phyloP scores from a whole-genome alignment of 2,113 vertebrate genomes.

The Balaenoptera acutorostrata region DNA sequence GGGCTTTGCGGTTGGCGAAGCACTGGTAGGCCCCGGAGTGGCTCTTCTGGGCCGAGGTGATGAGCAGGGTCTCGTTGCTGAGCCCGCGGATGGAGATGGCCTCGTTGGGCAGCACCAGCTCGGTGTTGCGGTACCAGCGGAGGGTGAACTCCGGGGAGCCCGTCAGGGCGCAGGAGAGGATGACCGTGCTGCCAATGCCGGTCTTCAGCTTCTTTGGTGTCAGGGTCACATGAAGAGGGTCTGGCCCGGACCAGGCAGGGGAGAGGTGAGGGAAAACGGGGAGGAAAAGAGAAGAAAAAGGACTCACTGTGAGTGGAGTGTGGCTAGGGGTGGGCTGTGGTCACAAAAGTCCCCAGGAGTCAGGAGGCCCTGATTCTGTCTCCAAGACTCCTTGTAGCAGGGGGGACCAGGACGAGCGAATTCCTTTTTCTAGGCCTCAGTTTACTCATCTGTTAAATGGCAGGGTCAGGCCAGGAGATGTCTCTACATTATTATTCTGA shows the following conservation, averaged over 20 bases:
- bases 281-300: background rate
- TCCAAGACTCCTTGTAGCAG: background rate
- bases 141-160: slow-evolving; percentile 94
- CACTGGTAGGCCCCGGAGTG: slow-evolving; percentile 98
- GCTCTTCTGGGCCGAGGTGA: slow-evolving; percentile 95
- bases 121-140: slow-evolving; percentile 97
- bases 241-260: slow-evolving; percentile 71
- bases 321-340: fast-evolving
- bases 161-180: slow-evolving; percentile 93
- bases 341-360: background rate
- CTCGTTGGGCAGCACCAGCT: slow-evolving; percentile 89
- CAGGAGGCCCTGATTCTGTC: background rate
- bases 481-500: background rate
- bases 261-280: background rate
- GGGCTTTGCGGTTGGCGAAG: slow-evolving; percentile 93
- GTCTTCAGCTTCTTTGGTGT: slow-evolving; percentile 99
- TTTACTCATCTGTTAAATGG: background rate
- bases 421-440: background rate
- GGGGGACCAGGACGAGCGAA: no score
- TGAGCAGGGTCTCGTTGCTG: slow-evolving; percentile 97
- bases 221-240: slow-evolving; percentile 95
- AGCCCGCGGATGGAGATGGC: slow-evolving; percentile 96
- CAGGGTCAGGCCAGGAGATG: background rate
- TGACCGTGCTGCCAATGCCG: slow-evolving; percentile 97
- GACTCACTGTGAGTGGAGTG: background rate